Conservation (phyloP, 2,888 invertebrate species). For the Coronaproctus castanopsis region DNA sequence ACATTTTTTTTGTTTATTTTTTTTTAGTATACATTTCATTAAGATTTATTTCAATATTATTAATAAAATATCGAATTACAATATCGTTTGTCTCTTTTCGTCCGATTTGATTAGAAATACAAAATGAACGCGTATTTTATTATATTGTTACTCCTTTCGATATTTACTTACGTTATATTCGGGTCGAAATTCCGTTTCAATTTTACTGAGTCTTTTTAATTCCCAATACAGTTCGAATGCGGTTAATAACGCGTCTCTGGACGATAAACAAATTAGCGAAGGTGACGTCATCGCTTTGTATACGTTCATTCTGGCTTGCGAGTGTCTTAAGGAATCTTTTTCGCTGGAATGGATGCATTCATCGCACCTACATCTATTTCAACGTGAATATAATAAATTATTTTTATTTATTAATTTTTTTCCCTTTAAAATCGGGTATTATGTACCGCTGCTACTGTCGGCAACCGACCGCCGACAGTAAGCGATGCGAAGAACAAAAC, state of each 20-base stretch:
- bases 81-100: too few relatives aligned
- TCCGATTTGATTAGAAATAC: too few relatives aligned
- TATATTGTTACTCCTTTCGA: too few relatives aligned
- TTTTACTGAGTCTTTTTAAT: conserved; percentile 59
- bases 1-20: too few relatives aligned
- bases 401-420: too few relatives aligned
- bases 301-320: conserved; percentile 84
- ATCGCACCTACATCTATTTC: conserved; percentile 69
- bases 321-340: conserved; percentile 69
- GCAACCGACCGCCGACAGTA: neutral
- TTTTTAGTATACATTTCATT: too few relatives aligned
- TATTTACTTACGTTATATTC: conserved; percentile 57
- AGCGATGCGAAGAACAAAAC: too few relatives aligned
- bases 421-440: too few relatives aligned
- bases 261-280: conserved; percentile 77
- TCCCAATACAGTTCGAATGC: conserved; percentile 92
- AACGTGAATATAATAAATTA: neutral
- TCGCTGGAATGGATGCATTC: conserved; percentile 68
- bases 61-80: too few relatives aligned
- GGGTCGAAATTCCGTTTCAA: conserved; percentile 85
- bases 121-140: too few relatives aligned
- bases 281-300: conserved; percentile 79
- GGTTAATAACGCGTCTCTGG: conserved; percentile 79
- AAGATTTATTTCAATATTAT: too few relatives aligned
- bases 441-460: neutral